A percentile compares a stretch with the other conserved stretches of the same genome.
phyloP scores from a whole-genome alignment of 2,888 invertebrate genomes.

The Callyntrura guangdongensis region DNA sequence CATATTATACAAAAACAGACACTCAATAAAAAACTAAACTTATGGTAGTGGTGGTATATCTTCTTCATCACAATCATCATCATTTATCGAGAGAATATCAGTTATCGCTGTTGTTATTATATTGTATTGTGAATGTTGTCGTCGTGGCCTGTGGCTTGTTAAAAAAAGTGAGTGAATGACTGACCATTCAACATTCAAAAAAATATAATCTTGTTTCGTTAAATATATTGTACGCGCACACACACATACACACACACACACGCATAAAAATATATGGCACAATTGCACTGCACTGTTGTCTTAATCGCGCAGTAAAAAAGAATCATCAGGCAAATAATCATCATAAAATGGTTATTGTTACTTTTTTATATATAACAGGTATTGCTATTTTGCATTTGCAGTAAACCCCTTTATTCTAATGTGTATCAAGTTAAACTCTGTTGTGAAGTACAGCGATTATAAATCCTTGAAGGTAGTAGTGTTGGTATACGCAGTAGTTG shows the following conservation, averaged over 20 bases:
- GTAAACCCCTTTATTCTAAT: background rate
- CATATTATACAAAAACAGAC: conserved; percentile 15
- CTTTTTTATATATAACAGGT: too few species aligned
- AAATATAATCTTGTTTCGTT: conserved; percentile 44
- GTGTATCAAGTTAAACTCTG: background rate
- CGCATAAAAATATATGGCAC: background rate
- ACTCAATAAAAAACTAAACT: conserved; percentile 21
- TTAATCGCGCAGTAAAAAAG: background rate
- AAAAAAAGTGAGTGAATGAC: conserved; percentile 73
- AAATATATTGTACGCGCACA: background rate
- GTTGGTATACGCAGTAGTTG: conserved; percentile 2
- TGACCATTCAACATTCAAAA: conserved; percentile 53
- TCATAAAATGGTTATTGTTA: background rate
- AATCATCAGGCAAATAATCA: background rate
- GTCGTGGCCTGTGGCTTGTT: conserved; percentile 69
- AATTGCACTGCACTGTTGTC: background rate
- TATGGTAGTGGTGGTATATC: conserved; percentile 40
- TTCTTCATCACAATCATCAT: conserved; percentile 4
- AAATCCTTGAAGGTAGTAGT: conserved; percentile 10
- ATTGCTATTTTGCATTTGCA: background rate
- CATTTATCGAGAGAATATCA: conserved; percentile 2
- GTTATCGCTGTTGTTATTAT: conserved; percentile 38
- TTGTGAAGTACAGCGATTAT: background rate
- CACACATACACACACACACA: background rate
- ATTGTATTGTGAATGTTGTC: conserved; percentile 42